phyloP scores from a whole-genome alignment of 2,113 vertebrate species.

The Garra rufa region DNA sequence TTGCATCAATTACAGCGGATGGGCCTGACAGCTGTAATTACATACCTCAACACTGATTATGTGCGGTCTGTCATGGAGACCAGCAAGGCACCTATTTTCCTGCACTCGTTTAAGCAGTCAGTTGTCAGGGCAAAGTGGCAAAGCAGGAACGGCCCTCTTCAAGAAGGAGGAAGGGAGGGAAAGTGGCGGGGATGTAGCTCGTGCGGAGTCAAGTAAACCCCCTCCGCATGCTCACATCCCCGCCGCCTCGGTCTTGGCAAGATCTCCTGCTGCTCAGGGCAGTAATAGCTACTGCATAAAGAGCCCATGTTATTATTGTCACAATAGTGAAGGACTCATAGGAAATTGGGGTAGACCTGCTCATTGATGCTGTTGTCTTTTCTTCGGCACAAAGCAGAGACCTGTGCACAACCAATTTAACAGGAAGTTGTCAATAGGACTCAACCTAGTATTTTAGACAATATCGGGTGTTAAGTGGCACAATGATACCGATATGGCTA shows the following conservation, averaged over 20 bases:
- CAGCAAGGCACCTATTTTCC: conserved; percentile 77
- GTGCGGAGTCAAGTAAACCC: conserved; percentile 30
- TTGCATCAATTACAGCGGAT: conserved; percentile 85
- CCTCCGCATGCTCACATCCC: conserved; percentile 24
- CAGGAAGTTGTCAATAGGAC: conserved; percentile 29
- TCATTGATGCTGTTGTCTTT: conserved; percentile 35
- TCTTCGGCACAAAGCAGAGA: conserved; percentile 24
- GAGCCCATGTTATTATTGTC: conserved; percentile 41
- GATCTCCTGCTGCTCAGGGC: conserved; percentile 46
- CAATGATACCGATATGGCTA: conserved; percentile 29
- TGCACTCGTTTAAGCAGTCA: conserved; percentile 72
- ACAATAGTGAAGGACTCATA: conserved; percentile 39
- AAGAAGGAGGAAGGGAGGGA: conserved; percentile 26
- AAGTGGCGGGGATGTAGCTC: neutral
- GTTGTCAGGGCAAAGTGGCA: conserved; percentile 75
- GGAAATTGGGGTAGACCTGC: conserved; percentile 36
- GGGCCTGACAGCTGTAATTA: conserved; percentile 90
- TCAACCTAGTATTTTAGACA: conserved; percentile 42
- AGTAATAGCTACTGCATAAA: conserved; percentile 53
- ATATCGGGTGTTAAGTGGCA: neutral
- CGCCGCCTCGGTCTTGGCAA: conserved; percentile 7
- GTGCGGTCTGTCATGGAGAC: conserved; percentile 80
- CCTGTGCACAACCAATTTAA: conserved; percentile 22
- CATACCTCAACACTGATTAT: conserved; percentile 85
- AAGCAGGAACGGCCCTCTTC: conserved; percentile 60